phyloP scores from a whole-genome alignment of 2,888 invertebrate genomes.

The Eudemis profundana region DNA sequence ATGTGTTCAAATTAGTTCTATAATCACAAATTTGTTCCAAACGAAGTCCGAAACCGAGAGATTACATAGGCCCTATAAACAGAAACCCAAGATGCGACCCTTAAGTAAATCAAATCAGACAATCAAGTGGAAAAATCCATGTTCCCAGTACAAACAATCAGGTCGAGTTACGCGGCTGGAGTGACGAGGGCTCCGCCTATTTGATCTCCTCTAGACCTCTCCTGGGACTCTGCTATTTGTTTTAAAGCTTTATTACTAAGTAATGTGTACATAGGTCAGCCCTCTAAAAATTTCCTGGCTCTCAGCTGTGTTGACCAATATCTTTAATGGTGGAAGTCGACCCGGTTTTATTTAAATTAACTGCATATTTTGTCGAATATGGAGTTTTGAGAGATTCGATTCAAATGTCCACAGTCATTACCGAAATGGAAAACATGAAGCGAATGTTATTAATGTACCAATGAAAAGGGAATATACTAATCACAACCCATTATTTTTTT shows the following conservation, averaged over 20 bases:
- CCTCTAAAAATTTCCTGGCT: constrained; percentile 76
- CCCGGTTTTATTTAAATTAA: constrained; percentile 40
- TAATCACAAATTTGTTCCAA: background rate
- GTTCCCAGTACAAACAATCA: constrained; percentile 83
- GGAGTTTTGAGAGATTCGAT: constrained; percentile 1
- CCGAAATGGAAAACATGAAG: constrained; percentile 2
- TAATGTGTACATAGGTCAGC: constrained; percentile 85
- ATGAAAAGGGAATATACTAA: too few relatives aligned
- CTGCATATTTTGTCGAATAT: constrained; percentile 23
- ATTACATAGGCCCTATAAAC: constrained; percentile 28
- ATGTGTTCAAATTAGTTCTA: too few relatives aligned
- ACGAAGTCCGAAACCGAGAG: background rate
- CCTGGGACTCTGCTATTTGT: constrained; percentile 76
- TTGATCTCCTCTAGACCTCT: constrained; percentile 72
- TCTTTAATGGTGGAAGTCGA: constrained; percentile 67
- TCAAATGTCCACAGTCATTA: constrained; percentile 11
- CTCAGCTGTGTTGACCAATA: constrained; percentile 74
- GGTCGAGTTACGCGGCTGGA: constrained; percentile 76
- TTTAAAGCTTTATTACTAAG: constrained; percentile 85
- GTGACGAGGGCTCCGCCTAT: constrained; percentile 76
- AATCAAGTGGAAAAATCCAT: constrained; percentile 85
- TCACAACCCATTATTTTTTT: too few relatives aligned
- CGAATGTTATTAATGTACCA: background rate
- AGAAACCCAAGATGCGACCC: constrained; percentile 49
- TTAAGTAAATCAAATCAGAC: constrained; percentile 83